These are phyloP conservation scores for Solenopsis invicta DNA, from an alignment of 1,140 invertebrate species.

Conservation along the genomic window DNA sequence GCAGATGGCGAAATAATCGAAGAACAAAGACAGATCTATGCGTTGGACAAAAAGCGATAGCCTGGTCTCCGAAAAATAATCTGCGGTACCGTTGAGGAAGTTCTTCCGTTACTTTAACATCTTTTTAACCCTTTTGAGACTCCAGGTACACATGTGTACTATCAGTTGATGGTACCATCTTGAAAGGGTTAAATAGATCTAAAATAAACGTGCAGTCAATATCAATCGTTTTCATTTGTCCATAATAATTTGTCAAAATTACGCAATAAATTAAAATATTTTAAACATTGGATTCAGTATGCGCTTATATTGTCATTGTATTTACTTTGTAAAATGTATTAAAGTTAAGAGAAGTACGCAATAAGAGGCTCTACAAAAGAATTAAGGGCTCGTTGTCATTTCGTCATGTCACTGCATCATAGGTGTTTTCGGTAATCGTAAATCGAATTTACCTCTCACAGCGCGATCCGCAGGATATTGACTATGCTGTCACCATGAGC, in stretches of 20 bases:
- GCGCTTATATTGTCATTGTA: background rate
- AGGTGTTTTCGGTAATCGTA: slow-evolving; percentile 30
- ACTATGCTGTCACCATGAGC: slow-evolving; percentile 20
- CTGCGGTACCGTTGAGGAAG: too few relatives aligned
- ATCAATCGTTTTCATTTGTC: background rate
- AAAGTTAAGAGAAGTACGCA: background rate
- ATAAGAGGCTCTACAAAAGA: background rate
- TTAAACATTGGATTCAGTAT: background rate
- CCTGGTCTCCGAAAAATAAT: too few relatives aligned
- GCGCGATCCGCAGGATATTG: slow-evolving; percentile 28
- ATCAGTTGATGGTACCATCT: too few relatives aligned
- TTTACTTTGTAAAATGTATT: background rate
- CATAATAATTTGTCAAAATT: background rate
- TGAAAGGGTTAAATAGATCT: background rate
- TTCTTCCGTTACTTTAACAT: too few relatives aligned
- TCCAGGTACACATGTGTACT: too few relatives aligned
- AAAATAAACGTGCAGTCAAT: background rate
- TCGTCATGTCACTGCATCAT: background rate
- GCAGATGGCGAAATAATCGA: too few relatives aligned
- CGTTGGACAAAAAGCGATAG: too few relatives aligned
- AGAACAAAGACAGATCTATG: too few relatives aligned
- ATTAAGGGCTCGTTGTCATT: background rate
- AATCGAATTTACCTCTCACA: slow-evolving; percentile 27
- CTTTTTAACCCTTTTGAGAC: too few relatives aligned
- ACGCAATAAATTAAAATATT: background rate